Conservation (phyloP, 2,888 invertebrate species). For the Sarcophaga rosellei region DNA sequence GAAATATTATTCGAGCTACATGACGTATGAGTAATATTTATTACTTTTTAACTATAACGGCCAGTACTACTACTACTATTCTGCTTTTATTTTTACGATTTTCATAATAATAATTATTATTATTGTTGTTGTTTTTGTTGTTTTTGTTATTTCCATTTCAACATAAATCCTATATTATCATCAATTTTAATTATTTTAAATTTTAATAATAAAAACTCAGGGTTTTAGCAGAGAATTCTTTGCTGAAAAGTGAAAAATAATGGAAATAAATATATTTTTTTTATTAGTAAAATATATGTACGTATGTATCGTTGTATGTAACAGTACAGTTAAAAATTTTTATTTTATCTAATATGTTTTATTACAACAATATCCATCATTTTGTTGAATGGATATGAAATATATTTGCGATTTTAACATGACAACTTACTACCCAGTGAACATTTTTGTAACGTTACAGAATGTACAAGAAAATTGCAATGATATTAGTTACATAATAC, state of each 20-base stretch:
- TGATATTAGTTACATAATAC: too few relatives aligned
- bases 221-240: slow-evolving; percentile 1
- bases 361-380: slow-evolving; percentile 49
- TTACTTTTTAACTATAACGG: slow-evolving; percentile 5
- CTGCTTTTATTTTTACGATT: not conserved
- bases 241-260: not conserved
- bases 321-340: not conserved
- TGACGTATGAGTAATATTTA: slow-evolving; percentile 55
- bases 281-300: not conserved
- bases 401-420: slow-evolving; percentile 11
- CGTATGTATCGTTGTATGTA: too few relatives aligned
- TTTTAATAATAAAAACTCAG: slow-evolving; percentile 38
- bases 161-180: slow-evolving; percentile 46
- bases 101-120: too few relatives aligned
- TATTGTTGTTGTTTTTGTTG: not conserved
- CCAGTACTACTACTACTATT: not conserved
- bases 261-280: not conserved
- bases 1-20: slow-evolving; percentile 7
- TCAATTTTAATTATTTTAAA: slow-evolving; percentile 63
- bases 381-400: slow-evolving; percentile 15
- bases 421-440: slow-evolving; percentile 23
- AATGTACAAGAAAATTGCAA: too few relatives aligned
- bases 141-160: slow-evolving; percentile 18
- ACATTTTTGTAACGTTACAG: not conserved
- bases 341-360: slow-evolving; percentile 30